phyloP scores from a whole-genome alignment of 2,113 vertebrate genomes.

The Hassar affinis region DNA sequence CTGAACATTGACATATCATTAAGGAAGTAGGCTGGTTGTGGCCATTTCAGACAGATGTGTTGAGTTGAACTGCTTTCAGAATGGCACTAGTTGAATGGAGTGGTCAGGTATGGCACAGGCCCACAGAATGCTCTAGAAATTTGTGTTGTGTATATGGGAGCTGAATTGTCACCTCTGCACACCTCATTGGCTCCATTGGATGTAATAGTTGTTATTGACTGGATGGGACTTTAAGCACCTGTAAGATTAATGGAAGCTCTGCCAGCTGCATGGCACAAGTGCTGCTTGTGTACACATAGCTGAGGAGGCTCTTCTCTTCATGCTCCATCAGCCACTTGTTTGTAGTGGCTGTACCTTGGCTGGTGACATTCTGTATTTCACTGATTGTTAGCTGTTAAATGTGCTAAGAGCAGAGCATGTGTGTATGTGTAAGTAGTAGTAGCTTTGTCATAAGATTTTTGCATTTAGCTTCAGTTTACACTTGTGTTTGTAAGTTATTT shows the following conservation, averaged over 20 bases:
- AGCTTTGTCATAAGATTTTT: slow-evolving; percentile 13
- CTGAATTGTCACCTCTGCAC: slow-evolving; percentile 45
- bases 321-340: slow-evolving; percentile 46
- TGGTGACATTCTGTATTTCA: slow-evolving; percentile 35
- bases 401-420: slow-evolving; percentile 19
- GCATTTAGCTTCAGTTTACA: neutral
- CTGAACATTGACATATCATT: slow-evolving; percentile 16
- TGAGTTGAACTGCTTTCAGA: slow-evolving; percentile 37
- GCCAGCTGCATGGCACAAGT: slow-evolving; percentile 34
- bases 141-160: slow-evolving; percentile 24
- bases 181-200: slow-evolving; percentile 51
- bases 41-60: slow-evolving; percentile 35
- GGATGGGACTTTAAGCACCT: slow-evolving; percentile 50
- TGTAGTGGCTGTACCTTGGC: slow-evolving; percentile 17
- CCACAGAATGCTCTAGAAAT: slow-evolving; percentile 9
- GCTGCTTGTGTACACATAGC: slow-evolving; percentile 4
- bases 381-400: slow-evolving; percentile 27
- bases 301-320: slow-evolving; percentile 38
- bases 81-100: slow-evolving; percentile 26
- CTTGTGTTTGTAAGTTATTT: neutral
- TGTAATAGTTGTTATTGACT: slow-evolving; percentile 53
- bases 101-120: slow-evolving; percentile 29
- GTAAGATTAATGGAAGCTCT: slow-evolving; percentile 50
- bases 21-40: slow-evolving; percentile 30
- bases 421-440: neutral